phyloP scores from a whole-genome alignment of 2,113 vertebrate genomes.

The Chauna torquata region DNA sequence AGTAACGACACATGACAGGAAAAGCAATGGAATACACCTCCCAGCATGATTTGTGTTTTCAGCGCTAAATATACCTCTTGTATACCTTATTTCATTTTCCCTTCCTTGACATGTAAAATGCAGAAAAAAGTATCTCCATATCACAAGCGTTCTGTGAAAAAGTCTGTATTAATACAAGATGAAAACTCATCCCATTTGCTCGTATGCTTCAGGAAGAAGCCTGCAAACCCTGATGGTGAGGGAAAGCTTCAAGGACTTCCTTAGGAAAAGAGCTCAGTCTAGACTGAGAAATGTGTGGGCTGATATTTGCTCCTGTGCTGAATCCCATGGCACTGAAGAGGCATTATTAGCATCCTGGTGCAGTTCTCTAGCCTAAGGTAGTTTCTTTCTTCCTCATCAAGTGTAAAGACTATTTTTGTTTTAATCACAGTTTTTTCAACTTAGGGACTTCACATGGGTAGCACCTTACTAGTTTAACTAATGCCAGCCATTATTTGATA shows the following conservation, averaged over 20 bases:
- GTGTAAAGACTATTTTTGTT: constrained; percentile 3
- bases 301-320: neutral
- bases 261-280: neutral
- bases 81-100: neutral
- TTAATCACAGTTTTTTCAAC: neutral
- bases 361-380: neutral
- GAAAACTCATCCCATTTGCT: neutral
- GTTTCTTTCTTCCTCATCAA: neutral
- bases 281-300: neutral
- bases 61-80: neutral
- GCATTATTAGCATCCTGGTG: neutral
- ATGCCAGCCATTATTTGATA: neutral
- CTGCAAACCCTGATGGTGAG: neutral
- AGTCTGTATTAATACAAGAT: neutral
- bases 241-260: neutral
- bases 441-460: neutral
- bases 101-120: neutral
- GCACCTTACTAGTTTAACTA: constrained; percentile 7
- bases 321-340: neutral
- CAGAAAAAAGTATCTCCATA: neutral
- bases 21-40: neutral
- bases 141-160: neutral
- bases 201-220: neutral
- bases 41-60: neutral
- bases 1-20: neutral